Conservation (phyloP, 2,797 vertebrate species). For the Graptemys geographica region DNA sequence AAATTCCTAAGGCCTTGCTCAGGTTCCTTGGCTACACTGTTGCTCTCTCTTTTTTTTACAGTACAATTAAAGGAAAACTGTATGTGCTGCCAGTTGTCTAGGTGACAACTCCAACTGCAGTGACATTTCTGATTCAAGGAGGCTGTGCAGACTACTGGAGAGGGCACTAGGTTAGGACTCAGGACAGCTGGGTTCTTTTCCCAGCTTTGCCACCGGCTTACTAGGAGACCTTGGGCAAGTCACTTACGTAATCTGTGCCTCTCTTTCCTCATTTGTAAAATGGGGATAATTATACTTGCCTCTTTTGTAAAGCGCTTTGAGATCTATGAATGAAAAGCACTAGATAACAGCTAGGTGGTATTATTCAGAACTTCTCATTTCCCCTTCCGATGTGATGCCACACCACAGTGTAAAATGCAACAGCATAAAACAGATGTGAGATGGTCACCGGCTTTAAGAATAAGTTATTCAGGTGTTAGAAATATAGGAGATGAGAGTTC, state of each 20-base stretch:
- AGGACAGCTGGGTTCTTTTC: not conserved
- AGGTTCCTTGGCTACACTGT: not conserved
- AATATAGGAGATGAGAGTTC: not conserved
- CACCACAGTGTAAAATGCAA: not conserved
- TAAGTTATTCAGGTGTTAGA: fast-evolving
- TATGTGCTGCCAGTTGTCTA: not conserved
- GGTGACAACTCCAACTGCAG: not conserved
- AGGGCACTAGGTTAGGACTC: not conserved
- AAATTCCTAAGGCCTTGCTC: not conserved
- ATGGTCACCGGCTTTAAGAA: not conserved
- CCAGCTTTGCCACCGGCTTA: fast-evolving
- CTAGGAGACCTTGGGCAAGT: not conserved
- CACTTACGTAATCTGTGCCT: not conserved
- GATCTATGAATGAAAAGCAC: not conserved
- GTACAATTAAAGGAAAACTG: not conserved
- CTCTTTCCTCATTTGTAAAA: not conserved
- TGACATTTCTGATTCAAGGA: not conserved
- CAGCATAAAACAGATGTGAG: not conserved
- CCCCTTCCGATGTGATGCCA: not conserved
- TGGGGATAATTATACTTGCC: not conserved
- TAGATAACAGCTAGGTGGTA: not conserved
- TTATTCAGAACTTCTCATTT: not conserved
- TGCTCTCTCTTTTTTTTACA: not conserved
- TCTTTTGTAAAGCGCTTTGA: not conserved
- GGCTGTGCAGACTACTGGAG: not conserved